These are phyloP conservation scores for Callipepla squamata DNA, from an alignment of 2,113 vertebrate genomes.

Conservation along the genomic window DNA sequence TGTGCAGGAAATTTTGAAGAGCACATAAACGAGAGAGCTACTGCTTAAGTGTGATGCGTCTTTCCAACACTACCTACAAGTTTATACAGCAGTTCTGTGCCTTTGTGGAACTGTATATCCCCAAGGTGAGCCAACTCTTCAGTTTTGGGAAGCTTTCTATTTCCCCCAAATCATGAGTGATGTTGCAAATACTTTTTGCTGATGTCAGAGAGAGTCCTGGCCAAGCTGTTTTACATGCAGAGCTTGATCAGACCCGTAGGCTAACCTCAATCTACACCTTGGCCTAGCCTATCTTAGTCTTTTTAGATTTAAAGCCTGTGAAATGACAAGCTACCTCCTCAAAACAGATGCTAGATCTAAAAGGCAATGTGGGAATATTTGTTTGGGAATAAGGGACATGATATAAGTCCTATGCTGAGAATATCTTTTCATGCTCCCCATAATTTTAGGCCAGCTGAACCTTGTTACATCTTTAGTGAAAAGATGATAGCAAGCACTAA, in stretches of 20 bases:
- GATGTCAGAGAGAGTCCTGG: background rate
- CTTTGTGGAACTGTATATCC: background rate
- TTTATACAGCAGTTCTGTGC: background rate
- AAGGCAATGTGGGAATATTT: background rate
- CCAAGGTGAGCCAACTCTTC: background rate
- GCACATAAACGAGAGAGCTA: background rate
- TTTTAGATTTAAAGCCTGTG: background rate
- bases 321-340: background rate
- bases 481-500: background rate
- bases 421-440: background rate
- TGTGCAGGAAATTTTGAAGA: background rate
- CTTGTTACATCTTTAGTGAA: background rate
- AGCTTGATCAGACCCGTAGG: background rate
- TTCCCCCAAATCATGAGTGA: fast-evolving
- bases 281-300: background rate
- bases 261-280: background rate
- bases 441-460: background rate
- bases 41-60: background rate
- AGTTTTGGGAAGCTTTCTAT: background rate
- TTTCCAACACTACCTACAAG: background rate
- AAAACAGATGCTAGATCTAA: background rate
- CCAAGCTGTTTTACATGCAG: background rate
- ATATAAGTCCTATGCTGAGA: background rate
- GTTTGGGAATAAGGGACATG: background rate
- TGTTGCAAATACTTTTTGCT: fast-evolving